Conservation (phyloP, 2,113 vertebrate genomes). For the Piprites chloris region DNA sequence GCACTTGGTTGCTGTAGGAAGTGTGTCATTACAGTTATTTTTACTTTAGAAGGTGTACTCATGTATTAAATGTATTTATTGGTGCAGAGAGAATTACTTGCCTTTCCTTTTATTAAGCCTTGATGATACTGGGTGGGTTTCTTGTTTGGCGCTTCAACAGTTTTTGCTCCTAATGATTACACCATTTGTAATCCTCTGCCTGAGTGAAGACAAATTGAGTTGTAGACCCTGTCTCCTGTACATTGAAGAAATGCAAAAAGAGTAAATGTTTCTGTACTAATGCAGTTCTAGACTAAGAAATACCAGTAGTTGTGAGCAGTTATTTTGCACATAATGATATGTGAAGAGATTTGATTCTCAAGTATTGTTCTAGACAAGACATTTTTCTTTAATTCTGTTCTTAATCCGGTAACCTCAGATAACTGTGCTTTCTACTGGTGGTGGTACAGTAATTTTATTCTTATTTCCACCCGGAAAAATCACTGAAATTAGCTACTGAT, state of each 20-base stretch:
- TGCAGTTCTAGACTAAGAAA: not conserved
- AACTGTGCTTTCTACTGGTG: not conserved
- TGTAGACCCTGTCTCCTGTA: not conserved
- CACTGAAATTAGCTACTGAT: not conserved
- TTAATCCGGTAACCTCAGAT: not conserved
- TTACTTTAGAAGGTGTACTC: not conserved
- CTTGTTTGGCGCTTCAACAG: not conserved
- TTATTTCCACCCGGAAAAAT: not conserved
- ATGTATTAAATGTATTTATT: not conserved
- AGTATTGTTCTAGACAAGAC: not conserved
- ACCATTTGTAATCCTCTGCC: not conserved
- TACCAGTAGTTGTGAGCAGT: not conserved
- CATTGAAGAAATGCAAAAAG: not conserved
- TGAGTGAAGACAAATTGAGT: not conserved
- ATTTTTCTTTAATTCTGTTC: not conserved
- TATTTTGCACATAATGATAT: not conserved
- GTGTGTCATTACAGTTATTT: not conserved
- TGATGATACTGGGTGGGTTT: not conserved
- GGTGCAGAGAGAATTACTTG: not conserved
- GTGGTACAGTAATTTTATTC: not conserved
- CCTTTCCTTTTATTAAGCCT: not conserved
- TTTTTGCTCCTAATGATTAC: not conserved
- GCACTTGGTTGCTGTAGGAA: not conserved
- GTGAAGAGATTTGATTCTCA: not conserved
- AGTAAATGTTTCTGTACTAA: not conserved